These are phyloP conservation scores for Cariama cristata DNA, from an alignment of 2,113 vertebrate genomes.

Conservation along the genomic window DNA sequence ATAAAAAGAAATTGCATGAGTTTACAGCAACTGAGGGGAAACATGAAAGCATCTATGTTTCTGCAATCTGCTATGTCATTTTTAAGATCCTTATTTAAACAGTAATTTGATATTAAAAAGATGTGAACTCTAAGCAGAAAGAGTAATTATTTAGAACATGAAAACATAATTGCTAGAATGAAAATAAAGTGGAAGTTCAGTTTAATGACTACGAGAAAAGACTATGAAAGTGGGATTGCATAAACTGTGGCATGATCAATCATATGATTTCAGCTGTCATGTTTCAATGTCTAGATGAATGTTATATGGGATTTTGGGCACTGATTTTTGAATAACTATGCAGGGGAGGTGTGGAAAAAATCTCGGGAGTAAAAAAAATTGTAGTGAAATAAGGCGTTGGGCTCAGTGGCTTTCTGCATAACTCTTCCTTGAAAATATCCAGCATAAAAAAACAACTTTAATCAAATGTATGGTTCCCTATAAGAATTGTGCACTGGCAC, in stretches of 20 bases:
- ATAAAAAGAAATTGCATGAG: neutral
- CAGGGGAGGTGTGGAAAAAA: neutral
- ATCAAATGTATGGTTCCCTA: neutral
- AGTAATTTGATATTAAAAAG: neutral
- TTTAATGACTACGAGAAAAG: neutral
- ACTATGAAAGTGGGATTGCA: neutral
- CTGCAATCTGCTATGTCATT: neutral
- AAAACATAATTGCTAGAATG: neutral
- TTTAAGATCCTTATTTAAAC: neutral
- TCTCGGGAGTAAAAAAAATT: neutral
- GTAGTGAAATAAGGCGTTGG: neutral
- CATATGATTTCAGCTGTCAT: neutral
- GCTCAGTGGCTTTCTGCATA: neutral
- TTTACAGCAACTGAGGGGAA: slow-evolving; percentile 14
- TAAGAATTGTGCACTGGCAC: neutral
- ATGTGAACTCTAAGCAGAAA: neutral
- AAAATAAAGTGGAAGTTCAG: neutral
- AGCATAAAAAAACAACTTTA: neutral
- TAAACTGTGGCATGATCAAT: neutral
- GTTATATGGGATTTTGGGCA: neutral
- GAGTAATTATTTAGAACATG: neutral
- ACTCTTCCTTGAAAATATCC: neutral
- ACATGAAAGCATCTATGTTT: neutral
- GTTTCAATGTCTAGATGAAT: neutral
- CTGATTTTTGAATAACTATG: neutral